Evolutionary conservation across 2,888 invertebrate species (phyloP).

Genomic region (Ophonus ardosiacus): DNA sequence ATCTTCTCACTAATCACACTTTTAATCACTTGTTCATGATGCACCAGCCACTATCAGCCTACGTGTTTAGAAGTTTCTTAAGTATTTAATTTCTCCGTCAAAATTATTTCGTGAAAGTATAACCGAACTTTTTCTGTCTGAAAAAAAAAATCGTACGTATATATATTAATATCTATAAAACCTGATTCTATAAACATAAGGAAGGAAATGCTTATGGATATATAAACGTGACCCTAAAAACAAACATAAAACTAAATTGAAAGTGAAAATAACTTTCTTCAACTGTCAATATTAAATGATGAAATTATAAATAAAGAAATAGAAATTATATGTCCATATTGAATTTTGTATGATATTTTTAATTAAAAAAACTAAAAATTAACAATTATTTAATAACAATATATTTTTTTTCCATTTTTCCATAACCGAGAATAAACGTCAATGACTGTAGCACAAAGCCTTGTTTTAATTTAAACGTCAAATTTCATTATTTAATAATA

Average conservation of each 20-base stretch:
- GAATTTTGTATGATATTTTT: too few species aligned
- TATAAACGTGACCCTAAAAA: background rate
- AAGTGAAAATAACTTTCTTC: background rate
- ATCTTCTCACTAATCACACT: too few species aligned
- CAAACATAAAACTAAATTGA: background rate
- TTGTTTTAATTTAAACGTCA: too few species aligned
- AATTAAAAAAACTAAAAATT: too few species aligned
- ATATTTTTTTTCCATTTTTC: too few species aligned
- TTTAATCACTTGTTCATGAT: too few species aligned
- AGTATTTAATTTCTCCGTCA: background rate
- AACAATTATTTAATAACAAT: too few species aligned
- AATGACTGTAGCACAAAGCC: too few species aligned
- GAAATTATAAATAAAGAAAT: background rate
- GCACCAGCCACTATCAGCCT: too few species aligned
- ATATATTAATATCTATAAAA: background rate
- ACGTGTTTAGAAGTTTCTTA: background rate
- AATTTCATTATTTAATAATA: too few species aligned
- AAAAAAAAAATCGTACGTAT: background rate
- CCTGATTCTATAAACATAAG: background rate
- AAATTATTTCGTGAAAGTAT: background rate
- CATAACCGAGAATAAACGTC: too few species aligned
- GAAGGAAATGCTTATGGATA: background rate
- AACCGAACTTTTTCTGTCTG: background rate
- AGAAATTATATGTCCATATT: too few species aligned
- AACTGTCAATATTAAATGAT: background rate